These are phyloP conservation scores for Aegotheles bennettii DNA, from an alignment of 2,113 vertebrate species.

Conservation along the genomic window DNA sequence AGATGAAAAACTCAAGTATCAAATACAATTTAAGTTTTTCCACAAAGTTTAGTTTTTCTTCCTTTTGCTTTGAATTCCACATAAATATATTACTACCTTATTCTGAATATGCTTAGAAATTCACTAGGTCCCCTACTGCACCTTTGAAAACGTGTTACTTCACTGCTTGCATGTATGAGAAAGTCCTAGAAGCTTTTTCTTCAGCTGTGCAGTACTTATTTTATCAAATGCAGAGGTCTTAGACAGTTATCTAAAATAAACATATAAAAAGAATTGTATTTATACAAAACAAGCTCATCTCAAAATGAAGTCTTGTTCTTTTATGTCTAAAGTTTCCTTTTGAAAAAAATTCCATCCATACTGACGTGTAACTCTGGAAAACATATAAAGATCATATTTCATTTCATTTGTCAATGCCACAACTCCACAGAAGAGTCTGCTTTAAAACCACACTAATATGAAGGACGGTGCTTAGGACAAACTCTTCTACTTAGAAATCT, in stretches of 20 bases:
- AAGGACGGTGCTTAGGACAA: background rate
- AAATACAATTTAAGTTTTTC: background rate
- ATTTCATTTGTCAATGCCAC: background rate
- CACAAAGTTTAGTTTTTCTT: background rate
- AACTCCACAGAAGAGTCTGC: fast-evolving
- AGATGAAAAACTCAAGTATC: background rate
- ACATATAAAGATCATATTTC: background rate
- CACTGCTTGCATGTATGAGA: background rate
- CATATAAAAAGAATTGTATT: background rate
- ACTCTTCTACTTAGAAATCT: background rate
- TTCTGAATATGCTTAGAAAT: background rate
- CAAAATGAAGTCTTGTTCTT: background rate
- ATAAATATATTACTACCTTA: background rate
- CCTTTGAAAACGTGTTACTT: background rate
- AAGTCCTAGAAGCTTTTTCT: background rate
- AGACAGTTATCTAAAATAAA: background rate
- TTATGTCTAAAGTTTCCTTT: background rate
- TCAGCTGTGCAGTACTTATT: background rate
- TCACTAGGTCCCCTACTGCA: background rate
- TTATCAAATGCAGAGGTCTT: background rate
- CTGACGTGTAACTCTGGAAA: background rate
- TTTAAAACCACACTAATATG: background rate
- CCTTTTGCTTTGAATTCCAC: background rate
- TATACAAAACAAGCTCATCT: background rate
- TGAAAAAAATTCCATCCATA: background rate